Evolutionary conservation across 2,113 vertebrate species (phyloP), one percentile per base, ranked within the genome.

Genomic region (Anser brachyrhynchus): DNA sequence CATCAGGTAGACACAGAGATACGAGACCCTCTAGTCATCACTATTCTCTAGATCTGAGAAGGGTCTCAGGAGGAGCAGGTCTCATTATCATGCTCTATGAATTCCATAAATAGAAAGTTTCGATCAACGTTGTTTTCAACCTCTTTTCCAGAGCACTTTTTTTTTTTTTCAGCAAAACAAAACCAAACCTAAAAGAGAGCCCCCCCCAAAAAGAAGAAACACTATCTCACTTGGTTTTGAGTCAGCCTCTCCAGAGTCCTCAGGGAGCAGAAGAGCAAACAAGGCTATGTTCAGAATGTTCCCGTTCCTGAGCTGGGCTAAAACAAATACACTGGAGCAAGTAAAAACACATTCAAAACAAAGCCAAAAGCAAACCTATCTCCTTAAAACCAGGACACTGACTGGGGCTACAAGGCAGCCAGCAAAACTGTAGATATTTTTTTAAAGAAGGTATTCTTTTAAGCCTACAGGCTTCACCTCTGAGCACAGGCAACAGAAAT

Each of bases 221-320:
- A 98, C 97, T 95, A 97, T 95, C 95, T 98, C 95, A 94, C 33
- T 96, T 88, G 69, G 41, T 81, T 95, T 96, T 97, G 87, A 98
- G 82, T 97, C 91, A 97, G 87, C 62, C 39, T 78, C 89, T 97
- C 91, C 94, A 96, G 90, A 96, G 86, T 94, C 97, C 95, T 90
- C 57, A 46, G 96, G 94, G 90, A 87, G 69, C 46, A 93, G 44
- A 87, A 92, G n/a, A 91, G 70, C 73, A 97, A 97, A 96, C 62
- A 96, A 86, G 58, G 54, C 39, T 82, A 33, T 69, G 85, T 81
- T 94, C 90, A 94, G 76, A 93, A 92, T 85, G 86, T 96, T 96
- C 91, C 74, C 0, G 4, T 80, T 80, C 49, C 35, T 88, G 58
- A 95, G 39, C 33, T 75, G 39, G 59, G 35, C 77, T 96, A 90